phyloP scores from a whole-genome alignment of 2,113 vertebrate species.

The Odocoileus virginianus region DNA sequence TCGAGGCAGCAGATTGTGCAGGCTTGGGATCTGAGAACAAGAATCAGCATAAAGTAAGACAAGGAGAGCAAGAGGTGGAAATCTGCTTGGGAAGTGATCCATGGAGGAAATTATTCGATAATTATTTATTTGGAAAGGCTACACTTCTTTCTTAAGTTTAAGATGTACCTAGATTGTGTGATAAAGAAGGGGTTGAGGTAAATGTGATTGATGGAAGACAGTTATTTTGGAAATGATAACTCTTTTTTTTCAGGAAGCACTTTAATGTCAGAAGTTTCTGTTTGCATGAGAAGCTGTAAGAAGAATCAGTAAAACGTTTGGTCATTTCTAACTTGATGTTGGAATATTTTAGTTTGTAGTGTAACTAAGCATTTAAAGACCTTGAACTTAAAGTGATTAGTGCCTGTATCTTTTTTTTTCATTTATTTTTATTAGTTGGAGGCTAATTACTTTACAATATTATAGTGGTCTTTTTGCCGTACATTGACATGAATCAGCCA shows the following conservation, averaged over 20 bases:
- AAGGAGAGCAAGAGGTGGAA: not conserved
- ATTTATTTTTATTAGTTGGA: not conserved
- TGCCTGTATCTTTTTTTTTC: too few species aligned
- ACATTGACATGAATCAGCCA: too few species aligned
- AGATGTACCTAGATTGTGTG: not conserved
- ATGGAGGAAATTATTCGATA: not conserved
- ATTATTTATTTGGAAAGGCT: not conserved
- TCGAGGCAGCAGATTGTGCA: not conserved
- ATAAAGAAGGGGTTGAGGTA: not conserved
- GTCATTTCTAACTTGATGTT: not conserved
- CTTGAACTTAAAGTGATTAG: not conserved
- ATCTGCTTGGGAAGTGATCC: not conserved
- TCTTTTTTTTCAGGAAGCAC: not conserved
- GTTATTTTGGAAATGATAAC: not conserved
- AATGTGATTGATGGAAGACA: not conserved
- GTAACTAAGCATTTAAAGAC: not conserved
- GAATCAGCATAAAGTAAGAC: not conserved
- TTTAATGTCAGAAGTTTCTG: not conserved
- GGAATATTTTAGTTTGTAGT: not conserved
- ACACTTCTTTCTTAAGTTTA: not conserved
- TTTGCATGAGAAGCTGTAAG: not conserved
- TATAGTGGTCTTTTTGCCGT: too few species aligned
- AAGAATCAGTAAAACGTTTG: not conserved
- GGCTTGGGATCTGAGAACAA: not conserved
- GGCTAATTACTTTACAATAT: too few species aligned